A percentile compares a stretch with the other conserved stretches of the same genome.
These are phyloP conservation scores for Episyrphus balteatus DNA, from an alignment of 1,140 invertebrate genomes.

Conservation along the genomic window DNA sequence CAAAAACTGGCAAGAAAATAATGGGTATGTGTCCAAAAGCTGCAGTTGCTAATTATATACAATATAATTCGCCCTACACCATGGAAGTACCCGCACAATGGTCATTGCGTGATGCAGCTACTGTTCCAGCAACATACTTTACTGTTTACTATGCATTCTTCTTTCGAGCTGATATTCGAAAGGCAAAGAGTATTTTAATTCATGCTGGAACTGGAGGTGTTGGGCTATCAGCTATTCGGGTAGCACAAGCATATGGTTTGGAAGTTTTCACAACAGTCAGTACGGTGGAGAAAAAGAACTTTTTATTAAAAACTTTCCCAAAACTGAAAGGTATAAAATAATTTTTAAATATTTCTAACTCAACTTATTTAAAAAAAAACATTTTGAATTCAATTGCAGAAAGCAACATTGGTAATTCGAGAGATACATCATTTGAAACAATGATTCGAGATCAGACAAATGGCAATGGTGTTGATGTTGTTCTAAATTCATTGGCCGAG, in stretches of 20 bases:
- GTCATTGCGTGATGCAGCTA: conserved; percentile 77
- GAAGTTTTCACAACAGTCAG: conserved; percentile 65
- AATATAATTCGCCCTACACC: conserved; percentile 42
- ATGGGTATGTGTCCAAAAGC: conserved; percentile 55
- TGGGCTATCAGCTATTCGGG: conserved; percentile 73
- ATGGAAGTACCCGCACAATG: conserved; percentile 75
- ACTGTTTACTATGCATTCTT: conserved; percentile 75
- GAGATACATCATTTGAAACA: conserved; percentile 49
- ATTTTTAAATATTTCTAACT: background rate
- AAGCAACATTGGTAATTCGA: conserved; percentile 49
- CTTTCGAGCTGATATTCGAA: conserved; percentile 49
- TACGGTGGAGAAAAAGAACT: conserved; percentile 60
- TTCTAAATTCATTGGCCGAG: conserved; percentile 57
- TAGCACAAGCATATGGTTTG: conserved; percentile 60
- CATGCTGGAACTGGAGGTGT: conserved; percentile 84
- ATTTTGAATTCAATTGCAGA: conserved; percentile 30
- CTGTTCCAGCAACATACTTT: conserved; percentile 74
- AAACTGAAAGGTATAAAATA: conserved; percentile 39
- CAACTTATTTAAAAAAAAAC: background rate
- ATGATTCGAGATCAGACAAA: conserved; percentile 46
- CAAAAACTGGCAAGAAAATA: conserved; percentile 47
- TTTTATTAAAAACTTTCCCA: conserved; percentile 63
- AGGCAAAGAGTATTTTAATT: conserved; percentile 64
- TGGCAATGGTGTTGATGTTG: conserved; percentile 53
- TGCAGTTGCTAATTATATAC: conserved; percentile 50